phyloP scores from a whole-genome alignment of 2,797 vertebrate species.

The Spinibarbus caldwelli region DNA sequence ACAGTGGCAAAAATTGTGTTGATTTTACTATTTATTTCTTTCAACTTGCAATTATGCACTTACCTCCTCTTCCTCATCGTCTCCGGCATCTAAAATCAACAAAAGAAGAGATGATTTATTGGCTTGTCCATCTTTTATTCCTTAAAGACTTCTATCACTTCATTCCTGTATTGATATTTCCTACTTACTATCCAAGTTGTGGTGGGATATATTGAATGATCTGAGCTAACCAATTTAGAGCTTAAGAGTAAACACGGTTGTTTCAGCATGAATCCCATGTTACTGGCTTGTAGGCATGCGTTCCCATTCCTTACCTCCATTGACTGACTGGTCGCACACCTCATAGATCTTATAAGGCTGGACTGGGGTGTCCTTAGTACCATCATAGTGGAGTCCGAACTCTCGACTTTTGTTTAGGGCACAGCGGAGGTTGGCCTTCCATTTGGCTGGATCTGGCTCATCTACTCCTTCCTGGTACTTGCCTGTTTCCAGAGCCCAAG shows the following conservation, averaged over 20 bases:
- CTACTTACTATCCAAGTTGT: background rate
- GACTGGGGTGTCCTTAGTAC: slow-evolving; percentile 88
- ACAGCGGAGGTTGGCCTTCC: slow-evolving; percentile 95
- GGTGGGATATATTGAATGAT: background rate
- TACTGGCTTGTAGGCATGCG: background rate
- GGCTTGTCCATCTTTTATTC: background rate
- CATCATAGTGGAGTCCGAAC: slow-evolving; percentile 89
- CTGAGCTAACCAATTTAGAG: background rate
- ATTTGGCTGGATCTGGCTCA: slow-evolving; percentile 91
- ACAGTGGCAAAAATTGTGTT: background rate
- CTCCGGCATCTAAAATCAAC: slow-evolving; percentile 64
- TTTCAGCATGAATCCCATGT: background rate
- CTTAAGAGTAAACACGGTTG: background rate
- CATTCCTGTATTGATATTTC: background rate
- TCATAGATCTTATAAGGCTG: slow-evolving; percentile 92
- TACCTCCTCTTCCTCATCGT: slow-evolving; percentile 74
- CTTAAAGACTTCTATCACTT: background rate
- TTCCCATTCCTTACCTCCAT: slow-evolving; percentile 68
- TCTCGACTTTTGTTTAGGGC: slow-evolving; percentile 96
- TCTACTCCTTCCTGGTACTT: slow-evolving; percentile 89
- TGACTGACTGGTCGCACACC: slow-evolving; percentile 79
- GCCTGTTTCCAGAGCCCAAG: slow-evolving; percentile 93
- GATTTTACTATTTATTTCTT: background rate
- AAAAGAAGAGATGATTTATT: slow-evolving; percentile 27
- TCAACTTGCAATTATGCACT: slow-evolving; percentile 32